Conservation (phyloP, 2,797 vertebrate species). For the Eleutherodactylus coqui region DNA sequence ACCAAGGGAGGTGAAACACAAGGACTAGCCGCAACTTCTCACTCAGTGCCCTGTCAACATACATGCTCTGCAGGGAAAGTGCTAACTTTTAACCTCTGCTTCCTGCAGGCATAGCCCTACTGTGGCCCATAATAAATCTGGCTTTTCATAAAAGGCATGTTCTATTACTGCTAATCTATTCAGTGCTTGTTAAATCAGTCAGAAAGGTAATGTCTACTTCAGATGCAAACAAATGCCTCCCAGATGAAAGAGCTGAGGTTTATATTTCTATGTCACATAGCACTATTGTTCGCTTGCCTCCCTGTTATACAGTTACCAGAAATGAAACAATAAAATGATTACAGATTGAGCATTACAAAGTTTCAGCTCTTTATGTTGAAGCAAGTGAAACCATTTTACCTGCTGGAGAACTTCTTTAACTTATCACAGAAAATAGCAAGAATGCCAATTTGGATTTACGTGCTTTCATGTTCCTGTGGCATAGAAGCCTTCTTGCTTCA, state of each 20-base stretch:
- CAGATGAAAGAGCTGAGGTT: not conserved
- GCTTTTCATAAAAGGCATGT: not conserved
- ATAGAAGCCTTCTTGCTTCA: not conserved
- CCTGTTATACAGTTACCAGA: not conserved
- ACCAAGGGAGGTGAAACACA: no score
- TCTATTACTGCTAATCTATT: not conserved
- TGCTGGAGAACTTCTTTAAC: not conserved
- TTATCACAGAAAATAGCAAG: not conserved
- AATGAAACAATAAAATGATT: not conserved
- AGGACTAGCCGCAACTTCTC: no score
- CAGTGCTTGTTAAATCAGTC: not conserved
- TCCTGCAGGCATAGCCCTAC: not conserved
- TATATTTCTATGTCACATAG: not conserved
- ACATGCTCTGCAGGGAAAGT: not conserved
- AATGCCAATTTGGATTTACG: not conserved
- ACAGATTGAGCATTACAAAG: not conserved
- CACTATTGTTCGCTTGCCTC: not conserved
- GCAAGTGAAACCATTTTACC: not conserved
- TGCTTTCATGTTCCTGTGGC: not conserved
- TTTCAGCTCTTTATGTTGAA: not conserved
- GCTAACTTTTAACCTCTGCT: not conserved
- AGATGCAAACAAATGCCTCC: not conserved
- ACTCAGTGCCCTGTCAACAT: no score
- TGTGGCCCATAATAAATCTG: conserved; percentile 1
- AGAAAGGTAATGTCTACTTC: not conserved